phyloP scores from a whole-genome alignment of 2,113 vertebrate genomes.

The Pedetes capensis region DNA sequence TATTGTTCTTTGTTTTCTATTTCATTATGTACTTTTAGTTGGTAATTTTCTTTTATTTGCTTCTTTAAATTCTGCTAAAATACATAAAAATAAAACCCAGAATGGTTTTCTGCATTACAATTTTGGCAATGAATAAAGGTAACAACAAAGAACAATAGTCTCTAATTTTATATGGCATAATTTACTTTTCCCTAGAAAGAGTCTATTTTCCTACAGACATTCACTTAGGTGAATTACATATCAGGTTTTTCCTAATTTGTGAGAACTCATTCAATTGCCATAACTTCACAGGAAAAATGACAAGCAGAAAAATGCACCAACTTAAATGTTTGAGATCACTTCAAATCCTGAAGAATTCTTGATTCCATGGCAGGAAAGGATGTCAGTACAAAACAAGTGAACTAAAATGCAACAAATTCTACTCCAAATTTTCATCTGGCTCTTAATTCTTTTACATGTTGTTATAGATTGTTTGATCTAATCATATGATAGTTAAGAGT shows the following conservation, averaged over 20 bases:
- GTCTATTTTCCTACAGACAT: conserved; percentile 11
- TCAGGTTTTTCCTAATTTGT: not conserved
- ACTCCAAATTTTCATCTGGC: not conserved
- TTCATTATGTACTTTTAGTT: not conserved
- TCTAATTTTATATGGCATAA: not conserved
- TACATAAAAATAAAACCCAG: not conserved
- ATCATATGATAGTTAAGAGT: not conserved
- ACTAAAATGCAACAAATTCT: not conserved
- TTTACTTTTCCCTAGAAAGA: conserved; percentile 64
- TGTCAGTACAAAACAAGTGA: not conserved
- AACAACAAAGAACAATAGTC: conserved; percentile 21
- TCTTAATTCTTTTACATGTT: not conserved
- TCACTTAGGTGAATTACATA: not conserved
- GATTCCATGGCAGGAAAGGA: not conserved
- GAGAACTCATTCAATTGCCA: not conserved
- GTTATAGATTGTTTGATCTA: not conserved
- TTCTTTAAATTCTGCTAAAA: conserved; percentile 22
- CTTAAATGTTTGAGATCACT: not conserved
- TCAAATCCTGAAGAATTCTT: not conserved
- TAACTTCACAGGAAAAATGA: not conserved
- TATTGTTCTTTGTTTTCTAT: not conserved
- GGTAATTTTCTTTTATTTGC: not conserved
- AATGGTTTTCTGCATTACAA: not conserved
- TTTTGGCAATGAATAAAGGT: conserved; percentile 21
- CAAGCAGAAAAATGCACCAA: not conserved